phyloP scores from a whole-genome alignment of 2,888 invertebrate species.

The Drosophila histrio region DNA sequence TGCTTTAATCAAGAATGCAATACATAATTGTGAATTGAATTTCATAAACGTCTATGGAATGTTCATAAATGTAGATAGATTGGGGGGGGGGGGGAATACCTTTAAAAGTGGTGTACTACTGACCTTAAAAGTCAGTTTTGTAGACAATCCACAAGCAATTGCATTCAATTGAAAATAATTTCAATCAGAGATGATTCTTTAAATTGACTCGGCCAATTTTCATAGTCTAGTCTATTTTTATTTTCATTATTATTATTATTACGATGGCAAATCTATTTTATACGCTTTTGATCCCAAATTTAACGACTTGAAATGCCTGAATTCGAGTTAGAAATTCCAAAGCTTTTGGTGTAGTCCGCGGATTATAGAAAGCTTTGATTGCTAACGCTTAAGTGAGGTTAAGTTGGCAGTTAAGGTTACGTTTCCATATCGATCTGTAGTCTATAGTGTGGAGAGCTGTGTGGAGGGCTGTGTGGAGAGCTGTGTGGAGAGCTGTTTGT shows the following conservation, averaged over 20 bases:
- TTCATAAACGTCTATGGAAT: not conserved
- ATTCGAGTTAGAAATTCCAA: not conserved
- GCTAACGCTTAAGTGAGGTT: not conserved
- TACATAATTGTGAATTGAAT: constrained; percentile 14
- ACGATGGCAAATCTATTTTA: constrained; percentile 2
- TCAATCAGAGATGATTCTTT: constrained; percentile 18
- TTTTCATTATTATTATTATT: not conserved
- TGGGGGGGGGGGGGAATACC: not conserved
- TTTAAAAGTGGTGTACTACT: not conserved
- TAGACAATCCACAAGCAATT: constrained; percentile 14
- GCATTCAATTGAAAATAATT: constrained; percentile 29
- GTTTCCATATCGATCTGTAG: not conserved
- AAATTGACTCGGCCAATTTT: constrained; percentile 8
- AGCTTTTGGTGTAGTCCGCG: not conserved
- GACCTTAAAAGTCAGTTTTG: constrained; percentile 9
- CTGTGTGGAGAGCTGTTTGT: not conserved
- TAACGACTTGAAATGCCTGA: not conserved
- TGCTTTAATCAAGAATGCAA: constrained; percentile 12
- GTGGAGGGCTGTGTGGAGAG: not conserved
- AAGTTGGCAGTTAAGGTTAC: not conserved
- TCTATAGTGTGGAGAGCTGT: not conserved
- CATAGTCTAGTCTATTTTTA: constrained; percentile 7
- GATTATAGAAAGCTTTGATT: not conserved
- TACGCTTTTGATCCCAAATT: not conserved
- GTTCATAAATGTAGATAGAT: too few species aligned